Percentiles rank a stretch among this genome's conserved stretches.
Conservation (phyloP, 2,797 vertebrate genomes). For the Coregonus suidteri region DNA sequence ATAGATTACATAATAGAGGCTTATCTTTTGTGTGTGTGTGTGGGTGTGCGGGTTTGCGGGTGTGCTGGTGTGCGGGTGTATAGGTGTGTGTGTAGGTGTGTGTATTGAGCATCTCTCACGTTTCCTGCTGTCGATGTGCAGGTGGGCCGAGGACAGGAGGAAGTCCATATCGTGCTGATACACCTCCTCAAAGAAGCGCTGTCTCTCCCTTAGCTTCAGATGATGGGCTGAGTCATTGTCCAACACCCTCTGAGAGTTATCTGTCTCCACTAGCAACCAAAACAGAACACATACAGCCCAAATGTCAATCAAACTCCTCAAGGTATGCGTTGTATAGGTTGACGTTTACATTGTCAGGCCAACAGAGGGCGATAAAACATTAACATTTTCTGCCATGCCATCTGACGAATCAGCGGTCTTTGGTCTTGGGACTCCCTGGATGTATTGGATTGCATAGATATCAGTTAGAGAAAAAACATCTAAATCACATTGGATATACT, state of each 20-base stretch:
- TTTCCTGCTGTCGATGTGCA: constrained; percentile 87
- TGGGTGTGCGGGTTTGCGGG: neutral
- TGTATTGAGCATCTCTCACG: constrained; percentile 71
- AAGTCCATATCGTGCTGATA: constrained; percentile 89
- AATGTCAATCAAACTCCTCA: neutral
- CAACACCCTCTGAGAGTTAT: constrained; percentile 71
- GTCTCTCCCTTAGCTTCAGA: constrained; percentile 83
- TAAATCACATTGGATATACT: no score
- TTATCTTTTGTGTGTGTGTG: neutral
- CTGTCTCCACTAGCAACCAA: constrained; percentile 73
- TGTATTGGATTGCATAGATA: neutral
- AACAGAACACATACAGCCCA: constrained; percentile 2
- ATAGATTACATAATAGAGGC: neutral
- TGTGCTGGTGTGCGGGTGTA: constrained; percentile 1
- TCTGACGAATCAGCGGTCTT: neutral
- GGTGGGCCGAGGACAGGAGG: constrained; percentile 84
- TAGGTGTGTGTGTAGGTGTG: no score
- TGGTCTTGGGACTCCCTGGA: neutral
- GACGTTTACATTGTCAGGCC: neutral
- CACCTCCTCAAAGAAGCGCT: constrained; percentile 91
- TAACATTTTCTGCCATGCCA: neutral
- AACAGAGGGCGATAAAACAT: constrained; percentile 13
- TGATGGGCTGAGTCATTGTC: constrained; percentile 78
- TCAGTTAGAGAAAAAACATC: neutral
- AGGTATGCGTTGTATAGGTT: neutral